phyloP scores from a whole-genome alignment of 2,888 invertebrate species.

The Ashinkailepas kermadecensis region DNA sequence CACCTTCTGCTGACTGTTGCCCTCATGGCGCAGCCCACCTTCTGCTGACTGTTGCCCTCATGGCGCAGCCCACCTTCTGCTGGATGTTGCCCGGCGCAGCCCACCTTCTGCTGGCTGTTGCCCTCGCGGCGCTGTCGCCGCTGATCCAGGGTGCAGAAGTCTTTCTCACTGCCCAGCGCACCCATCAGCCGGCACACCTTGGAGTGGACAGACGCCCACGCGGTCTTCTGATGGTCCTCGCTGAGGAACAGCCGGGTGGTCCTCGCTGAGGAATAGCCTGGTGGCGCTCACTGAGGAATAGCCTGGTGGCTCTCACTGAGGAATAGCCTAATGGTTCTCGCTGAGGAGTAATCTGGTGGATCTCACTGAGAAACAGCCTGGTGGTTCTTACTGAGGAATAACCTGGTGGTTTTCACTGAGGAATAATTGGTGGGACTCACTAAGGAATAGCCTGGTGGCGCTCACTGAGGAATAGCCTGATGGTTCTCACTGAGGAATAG shows the following conservation, averaged over 20 bases:
- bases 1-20: neutral
- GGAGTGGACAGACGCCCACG: slow-evolving; percentile 17
- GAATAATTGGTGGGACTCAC: no score
- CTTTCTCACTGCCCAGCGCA: neutral
- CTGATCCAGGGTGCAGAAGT: slow-evolving; percentile 15
- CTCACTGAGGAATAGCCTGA: no score
- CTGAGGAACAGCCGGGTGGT: neutral
- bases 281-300: no score
- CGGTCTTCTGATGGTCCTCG: slow-evolving; percentile 13
- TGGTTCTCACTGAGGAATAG: no score
- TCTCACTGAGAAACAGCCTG: no score
- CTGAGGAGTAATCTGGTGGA: no score
- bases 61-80: neutral
- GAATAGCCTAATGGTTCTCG: no score
- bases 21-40: neutral
- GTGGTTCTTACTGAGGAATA: no score
- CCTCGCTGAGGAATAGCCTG: neutral
- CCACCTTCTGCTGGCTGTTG: neutral
- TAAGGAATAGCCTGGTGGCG: no score
- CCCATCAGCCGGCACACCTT: slow-evolving; percentile 3
- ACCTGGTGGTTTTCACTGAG: no score
- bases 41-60: neutral
- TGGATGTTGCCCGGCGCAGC: neutral
- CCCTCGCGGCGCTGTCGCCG: neutral
- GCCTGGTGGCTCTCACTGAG: no score